Base-by-base conservation (phyloP, 2,888 invertebrate genomes). In the Amblyteles armatorius region DNA sequence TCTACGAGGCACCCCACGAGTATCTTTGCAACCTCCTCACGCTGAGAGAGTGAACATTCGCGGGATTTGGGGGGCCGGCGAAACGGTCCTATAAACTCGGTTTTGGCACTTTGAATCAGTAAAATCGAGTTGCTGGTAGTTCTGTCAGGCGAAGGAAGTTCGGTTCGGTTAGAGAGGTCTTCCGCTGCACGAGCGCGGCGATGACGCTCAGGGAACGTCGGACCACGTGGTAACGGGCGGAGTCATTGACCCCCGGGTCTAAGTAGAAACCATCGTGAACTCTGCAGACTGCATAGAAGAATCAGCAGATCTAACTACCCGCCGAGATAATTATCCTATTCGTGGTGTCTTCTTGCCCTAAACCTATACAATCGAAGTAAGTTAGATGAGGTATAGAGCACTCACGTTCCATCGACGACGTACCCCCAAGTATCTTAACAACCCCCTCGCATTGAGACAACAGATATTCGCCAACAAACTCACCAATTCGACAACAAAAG, bases 201-300 rank as follows among this genome's bases (percentile, higher is more conserved):
- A 73, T 22, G 26, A 48, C 19, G 71, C 55, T 50, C 19, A 22
- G 81, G 36, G 19, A 71, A 79, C 57, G 52, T 44, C 16, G 52
- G 52, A 44, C 67, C 68, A 78, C 73, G 72, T 48, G 81, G 36
- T 72, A 36, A 60, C 63, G 57, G 33, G 19, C 79, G 22, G 77
- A 68, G 79, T n/a, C 76, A 72, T 84, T 79, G 78, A 85, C 84
- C 79, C 71, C 33, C 52, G 57, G 40, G 60, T 48, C 16, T 16
- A 76, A 74, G 67, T 76, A 67, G 48, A 88, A 85, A 82, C 79
- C 76, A 69, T 82, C 65, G 86, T 83, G 82, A 85, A 80, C 52
- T 69, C 63, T 57, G 74, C 40, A 40, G 74, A 84, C 85, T 77
- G 68, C 76, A 74, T 33, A 80, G 76, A 57, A 79, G 55, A 40